Evolutionary conservation across 2,113 vertebrate genomes (phyloP).

Genomic region (Eidolon helvum): DNA sequence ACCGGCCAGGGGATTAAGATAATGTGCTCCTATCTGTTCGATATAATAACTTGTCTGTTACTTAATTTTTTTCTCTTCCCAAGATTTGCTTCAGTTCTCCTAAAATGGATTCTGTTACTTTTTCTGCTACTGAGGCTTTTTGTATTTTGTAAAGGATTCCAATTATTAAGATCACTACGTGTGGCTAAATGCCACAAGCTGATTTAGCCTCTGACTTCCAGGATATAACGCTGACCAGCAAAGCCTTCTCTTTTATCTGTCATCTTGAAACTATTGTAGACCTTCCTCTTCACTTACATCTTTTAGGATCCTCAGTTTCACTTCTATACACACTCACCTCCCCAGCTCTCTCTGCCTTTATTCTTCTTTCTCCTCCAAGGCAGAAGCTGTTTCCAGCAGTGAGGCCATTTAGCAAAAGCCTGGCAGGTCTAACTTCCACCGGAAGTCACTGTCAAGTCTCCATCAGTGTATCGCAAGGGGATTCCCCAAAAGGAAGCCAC

Average conservation of each 20-base stretch:
- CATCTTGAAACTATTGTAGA: background rate
- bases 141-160: background rate
- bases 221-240: background rate
- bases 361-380: background rate
- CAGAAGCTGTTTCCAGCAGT: background rate
- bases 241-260: background rate
- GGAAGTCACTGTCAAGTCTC: background rate
- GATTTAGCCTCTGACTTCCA: slow-evolving; percentile 8
- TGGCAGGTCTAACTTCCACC: background rate
- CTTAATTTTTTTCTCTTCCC: background rate
- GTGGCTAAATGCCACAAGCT: background rate
- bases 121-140: slow-evolving; percentile 13
- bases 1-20: slow-evolving; percentile 51
- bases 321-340: background rate
- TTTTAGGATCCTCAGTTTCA: background rate
- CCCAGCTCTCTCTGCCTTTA: background rate
- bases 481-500: background rate
- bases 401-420: background rate
- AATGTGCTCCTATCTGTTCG: slow-evolving; percentile 20
- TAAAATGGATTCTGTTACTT: slow-evolving; percentile 52
- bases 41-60: slow-evolving; percentile 34
- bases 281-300: background rate
- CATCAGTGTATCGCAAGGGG: background rate
- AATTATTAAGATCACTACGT: background rate
- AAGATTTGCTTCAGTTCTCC: slow-evolving; percentile 40